Percentiles rank a stretch among this genome's conserved stretches.
phyloP scores from a whole-genome alignment of 2,797 vertebrate genomes.

The Chelon labrosus region DNA sequence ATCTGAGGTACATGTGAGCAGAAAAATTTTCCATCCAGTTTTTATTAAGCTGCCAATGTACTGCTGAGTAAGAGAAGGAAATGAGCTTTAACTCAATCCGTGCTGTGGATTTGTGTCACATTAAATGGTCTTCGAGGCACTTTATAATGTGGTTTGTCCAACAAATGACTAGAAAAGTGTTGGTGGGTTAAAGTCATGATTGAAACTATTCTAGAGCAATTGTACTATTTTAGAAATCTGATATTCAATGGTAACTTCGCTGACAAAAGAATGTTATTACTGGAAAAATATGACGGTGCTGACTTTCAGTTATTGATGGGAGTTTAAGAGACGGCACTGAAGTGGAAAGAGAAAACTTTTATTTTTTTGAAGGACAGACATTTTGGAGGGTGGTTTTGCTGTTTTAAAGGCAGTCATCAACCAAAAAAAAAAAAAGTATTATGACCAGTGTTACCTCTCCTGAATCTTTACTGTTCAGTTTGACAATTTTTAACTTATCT shows the following conservation, averaged over 20 bases:
- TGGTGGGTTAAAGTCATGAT: not conserved
- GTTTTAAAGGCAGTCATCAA: not conserved
- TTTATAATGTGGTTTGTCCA: not conserved
- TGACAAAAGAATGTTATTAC: conserved; percentile 40
- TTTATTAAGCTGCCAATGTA: conserved; percentile 72
- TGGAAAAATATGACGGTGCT: conserved; percentile 28
- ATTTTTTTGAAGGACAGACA: not conserved
- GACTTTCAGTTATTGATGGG: conserved; percentile 9
- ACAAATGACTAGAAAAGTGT: not conserved
- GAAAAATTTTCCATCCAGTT: conserved; percentile 75
- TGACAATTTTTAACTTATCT: not conserved
- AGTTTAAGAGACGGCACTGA: conserved; percentile 26
- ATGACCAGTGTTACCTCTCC: not conserved
- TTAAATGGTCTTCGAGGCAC: conserved; percentile 1
- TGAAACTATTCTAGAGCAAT: not conserved
- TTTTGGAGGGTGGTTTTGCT: not conserved
- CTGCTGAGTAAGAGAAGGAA: conserved; percentile 64
- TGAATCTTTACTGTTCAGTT: not conserved
- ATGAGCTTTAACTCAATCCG: conserved; percentile 79
- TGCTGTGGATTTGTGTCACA: conserved; percentile 56
- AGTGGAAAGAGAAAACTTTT: conserved; percentile 29
- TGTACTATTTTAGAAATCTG: not conserved
- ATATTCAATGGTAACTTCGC: conserved; percentile 2
- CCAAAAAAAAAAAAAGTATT: not conserved
- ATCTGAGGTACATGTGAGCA: conserved; percentile 67